A percentile compares a stretch with the other conserved stretches of the same genome.
These are phyloP conservation scores for Bubalus kerabau DNA, from an alignment of 2,113 vertebrate species.

Conservation along the genomic window DNA sequence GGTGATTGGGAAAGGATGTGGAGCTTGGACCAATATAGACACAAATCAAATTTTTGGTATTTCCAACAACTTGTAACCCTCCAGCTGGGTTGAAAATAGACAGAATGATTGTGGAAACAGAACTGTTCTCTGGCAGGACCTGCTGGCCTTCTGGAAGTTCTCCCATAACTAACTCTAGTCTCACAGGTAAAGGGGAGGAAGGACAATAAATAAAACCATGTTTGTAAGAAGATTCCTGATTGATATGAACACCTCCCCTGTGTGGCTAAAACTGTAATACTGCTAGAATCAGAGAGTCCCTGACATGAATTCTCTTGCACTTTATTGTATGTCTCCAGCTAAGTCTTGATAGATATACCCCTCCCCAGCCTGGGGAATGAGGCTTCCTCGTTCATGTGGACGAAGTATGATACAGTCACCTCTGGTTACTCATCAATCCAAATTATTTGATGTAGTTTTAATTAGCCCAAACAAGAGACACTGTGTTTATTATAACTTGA, in stretches of 20 bases:
- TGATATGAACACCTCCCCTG: not conserved
- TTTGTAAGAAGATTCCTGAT: slow-evolving; percentile 46
- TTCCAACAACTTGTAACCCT: slow-evolving; percentile 71
- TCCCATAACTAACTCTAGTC: slow-evolving; percentile 63
- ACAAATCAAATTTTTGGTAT: slow-evolving; percentile 64
- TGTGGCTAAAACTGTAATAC: slow-evolving; percentile 10
- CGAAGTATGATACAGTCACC: not conserved
- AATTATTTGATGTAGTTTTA: slow-evolving; percentile 76
- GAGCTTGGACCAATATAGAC: slow-evolving; percentile 62
- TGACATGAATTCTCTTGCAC: slow-evolving; percentile 61
- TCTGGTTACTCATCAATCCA: slow-evolving; percentile 64
- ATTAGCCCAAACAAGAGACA: slow-evolving; percentile 75
- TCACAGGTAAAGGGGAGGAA: slow-evolving; percentile 63
- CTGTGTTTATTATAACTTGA: slow-evolving; percentile 61
- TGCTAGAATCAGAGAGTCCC: not conserved
- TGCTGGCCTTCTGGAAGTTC: slow-evolving; percentile 59
- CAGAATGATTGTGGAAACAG: slow-evolving; percentile 64
- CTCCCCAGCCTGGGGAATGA: slow-evolving; percentile 9
- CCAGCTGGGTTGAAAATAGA: slow-evolving; percentile 55
- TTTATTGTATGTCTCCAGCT: slow-evolving; percentile 54
- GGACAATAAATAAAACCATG: slow-evolving; percentile 63
- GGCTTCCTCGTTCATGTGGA: slow-evolving; percentile 1
- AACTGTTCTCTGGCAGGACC: slow-evolving; percentile 53
- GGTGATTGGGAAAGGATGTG: slow-evolving; percentile 56
- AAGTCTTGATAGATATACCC: slow-evolving; percentile 27